Base-by-base conservation (phyloP, 2,797 vertebrate genomes). In the Pseudomugil gertrudae region DNA sequence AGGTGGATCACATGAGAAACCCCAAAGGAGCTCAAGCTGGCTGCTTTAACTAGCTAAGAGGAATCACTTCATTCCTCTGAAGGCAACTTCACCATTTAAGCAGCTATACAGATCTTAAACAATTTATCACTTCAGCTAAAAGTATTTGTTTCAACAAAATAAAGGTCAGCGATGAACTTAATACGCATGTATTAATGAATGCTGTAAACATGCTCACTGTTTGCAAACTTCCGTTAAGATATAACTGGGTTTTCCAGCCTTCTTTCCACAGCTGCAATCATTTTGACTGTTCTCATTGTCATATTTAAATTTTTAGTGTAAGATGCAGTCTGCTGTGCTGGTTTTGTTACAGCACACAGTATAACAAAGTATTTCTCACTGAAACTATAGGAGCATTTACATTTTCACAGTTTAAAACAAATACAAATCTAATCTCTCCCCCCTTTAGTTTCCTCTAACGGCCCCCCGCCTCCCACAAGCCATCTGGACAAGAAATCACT, bases 401-500 rank as follows among this genome's bases (percentile, higher is more conserved):
- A 21, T 19, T 57, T 4, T 29, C 15, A 19, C 24, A 38, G 2
- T 13, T 21, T 65, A 29, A 8, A 6, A 8, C 14, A 30, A 3
- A 6, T 55, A 35, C 60, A 59, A 17, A 26, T 57, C 0, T 30
- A 23, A 52, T 52, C n/a, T 85, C 52, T 66, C 45, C 51, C 58
- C 45, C 40, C 60, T 53, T 21, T 29, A 96, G 95, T 95, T 82
- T 93, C 90, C 40, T 84, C 93, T 19, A 92, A 95, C 2, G 92
- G 95, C 62, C 92, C 92, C 2, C 92, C 90, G 32, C 84, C 84
- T 1, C 90, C 90, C 9, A 84, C 87, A 70, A 81, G 91, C 87
- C 92, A 93, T 87, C 80, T 93, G 80, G 95, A 95, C 86, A 96
- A 92, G 87, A 94, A 93, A 88, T 88, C 91, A 3, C 23, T 93